Conservation (phyloP, 2,797 vertebrate genomes). For the Anolis apletophallus region DNA sequence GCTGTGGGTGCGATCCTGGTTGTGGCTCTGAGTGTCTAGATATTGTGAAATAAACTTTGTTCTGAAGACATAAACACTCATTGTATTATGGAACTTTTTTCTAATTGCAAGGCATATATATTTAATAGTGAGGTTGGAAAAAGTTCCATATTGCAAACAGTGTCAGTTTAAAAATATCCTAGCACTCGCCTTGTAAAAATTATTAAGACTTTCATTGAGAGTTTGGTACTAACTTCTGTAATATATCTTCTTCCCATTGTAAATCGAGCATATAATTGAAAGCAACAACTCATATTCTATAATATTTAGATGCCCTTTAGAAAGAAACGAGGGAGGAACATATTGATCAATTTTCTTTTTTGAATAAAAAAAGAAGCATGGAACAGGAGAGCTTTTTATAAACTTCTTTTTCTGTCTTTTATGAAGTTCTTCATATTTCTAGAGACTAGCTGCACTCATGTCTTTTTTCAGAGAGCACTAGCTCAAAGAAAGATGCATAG, state of each 20-base stretch:
- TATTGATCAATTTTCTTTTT: background rate
- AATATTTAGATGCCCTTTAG: conserved; percentile 2
- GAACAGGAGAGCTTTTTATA: background rate
- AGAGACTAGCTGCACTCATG: background rate
- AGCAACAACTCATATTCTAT: background rate
- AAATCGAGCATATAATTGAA: conserved; percentile 23
- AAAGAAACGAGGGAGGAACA: background rate
- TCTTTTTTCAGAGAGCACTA: conserved; percentile 19
- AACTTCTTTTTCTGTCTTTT: conserved; percentile 5
- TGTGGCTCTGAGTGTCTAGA: no score
- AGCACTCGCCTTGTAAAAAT: no score
- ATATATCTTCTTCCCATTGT: conserved; percentile 18
- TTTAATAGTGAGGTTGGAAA: no score
- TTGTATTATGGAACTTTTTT: no score
- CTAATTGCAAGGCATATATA: no score
- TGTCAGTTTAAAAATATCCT: no score
- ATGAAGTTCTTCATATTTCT: background rate
- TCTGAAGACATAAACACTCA: no score
- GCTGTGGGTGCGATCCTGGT: no score
- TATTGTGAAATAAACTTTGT: no score
- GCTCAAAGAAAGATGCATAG: background rate
- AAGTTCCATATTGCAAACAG: no score
- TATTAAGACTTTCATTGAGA: no score
- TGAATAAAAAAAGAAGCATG: background rate
- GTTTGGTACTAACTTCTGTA: background rate